Base-by-base conservation (phyloP, 2,797 vertebrate species). In the Momotus momota region DNA sequence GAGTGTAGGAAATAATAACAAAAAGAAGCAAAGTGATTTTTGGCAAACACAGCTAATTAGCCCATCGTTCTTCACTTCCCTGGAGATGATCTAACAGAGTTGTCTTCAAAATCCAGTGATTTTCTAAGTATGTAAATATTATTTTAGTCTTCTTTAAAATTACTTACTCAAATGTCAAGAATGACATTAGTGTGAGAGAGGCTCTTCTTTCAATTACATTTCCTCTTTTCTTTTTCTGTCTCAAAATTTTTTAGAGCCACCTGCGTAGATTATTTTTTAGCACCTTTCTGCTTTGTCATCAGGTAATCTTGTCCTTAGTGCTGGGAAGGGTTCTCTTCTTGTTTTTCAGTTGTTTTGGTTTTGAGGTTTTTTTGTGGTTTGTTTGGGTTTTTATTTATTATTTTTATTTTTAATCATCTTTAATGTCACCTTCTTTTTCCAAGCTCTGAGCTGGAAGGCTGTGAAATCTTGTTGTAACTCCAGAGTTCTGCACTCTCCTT, bases 101-200 rank as follows among this genome's bases (percentile, higher is more conserved):
- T 94, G 77, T 94, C 93, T 90, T 93, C 90, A 90, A 93, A 96
- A 93, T 69, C 66, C 77, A 84, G 77, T 71, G 89, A 95, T 87
- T 93, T 84, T 72, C 14, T 45, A 77, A 72, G 74, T 84, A 84
- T 77, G 70, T 89, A 96, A 96, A 95, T 83, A 94, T 92, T 95
- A 82, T 92, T 95, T 94, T 91, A 93, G 74, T 82, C 4, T 3
- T 90, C 78, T 95, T 93, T 91, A 82, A 93, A 95, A 95, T 92
- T 52, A 78, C 81, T 91, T 86, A 79, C 89, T 95, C 35, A 62
- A 72, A 81, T 83, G 86, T 96, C 90, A 95, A 71, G 86, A 90
- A 93, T 83, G 33, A 79, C 83, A 85, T 81, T 78, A 51, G 38
- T 48, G 49, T 81, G 54, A 69, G 49, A 93, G 79, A 85, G 52